A percentile compares a stretch with the other conserved stretches of the same genome.
Conservation (phyloP, 2,888 invertebrate genomes). For the Tachystola acroxantha region DNA sequence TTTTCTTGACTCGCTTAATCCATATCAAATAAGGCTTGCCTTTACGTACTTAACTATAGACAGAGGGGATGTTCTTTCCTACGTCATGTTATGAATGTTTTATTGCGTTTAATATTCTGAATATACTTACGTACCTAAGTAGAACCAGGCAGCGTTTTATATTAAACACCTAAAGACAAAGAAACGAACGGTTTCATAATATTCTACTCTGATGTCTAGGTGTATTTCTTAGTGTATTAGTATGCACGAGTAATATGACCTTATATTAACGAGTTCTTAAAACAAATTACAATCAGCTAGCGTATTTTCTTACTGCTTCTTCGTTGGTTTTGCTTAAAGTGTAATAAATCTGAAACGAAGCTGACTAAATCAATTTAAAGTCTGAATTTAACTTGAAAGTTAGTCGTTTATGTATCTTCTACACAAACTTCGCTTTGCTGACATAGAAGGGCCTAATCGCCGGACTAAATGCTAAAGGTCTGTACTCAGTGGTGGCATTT, state of each 20-base stretch:
- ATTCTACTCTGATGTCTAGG: no score
- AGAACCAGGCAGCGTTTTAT: neutral
- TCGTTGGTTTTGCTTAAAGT: no score
- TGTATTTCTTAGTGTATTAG: no score
- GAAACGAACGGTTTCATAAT: neutral
- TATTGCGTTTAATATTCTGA: conserved; percentile 7
- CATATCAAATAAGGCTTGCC: conserved; percentile 21
- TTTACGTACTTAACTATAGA: conserved; percentile 1
- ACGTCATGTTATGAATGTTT: conserved; percentile 7
- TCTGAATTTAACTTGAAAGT: neutral
- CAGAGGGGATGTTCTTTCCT: neutral
- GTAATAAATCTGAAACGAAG: neutral
- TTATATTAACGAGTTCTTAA: no score
- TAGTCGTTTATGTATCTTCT: neutral
- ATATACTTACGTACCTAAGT: neutral
- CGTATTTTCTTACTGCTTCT: no score
- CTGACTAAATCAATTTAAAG: neutral
- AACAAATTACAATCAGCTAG: no score
- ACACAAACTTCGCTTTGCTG: neutral
- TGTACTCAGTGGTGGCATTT: no score
- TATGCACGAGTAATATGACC: no score
- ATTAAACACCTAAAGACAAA: neutral
- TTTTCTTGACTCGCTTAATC: conserved; percentile 41
- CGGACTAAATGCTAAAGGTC: no score
- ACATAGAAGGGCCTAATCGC: neutral